A percentile compares a stretch with the other conserved stretches of the same genome.
Conservation (phyloP, 1,140 invertebrate genomes). For the Nylanderia fulva region DNA sequence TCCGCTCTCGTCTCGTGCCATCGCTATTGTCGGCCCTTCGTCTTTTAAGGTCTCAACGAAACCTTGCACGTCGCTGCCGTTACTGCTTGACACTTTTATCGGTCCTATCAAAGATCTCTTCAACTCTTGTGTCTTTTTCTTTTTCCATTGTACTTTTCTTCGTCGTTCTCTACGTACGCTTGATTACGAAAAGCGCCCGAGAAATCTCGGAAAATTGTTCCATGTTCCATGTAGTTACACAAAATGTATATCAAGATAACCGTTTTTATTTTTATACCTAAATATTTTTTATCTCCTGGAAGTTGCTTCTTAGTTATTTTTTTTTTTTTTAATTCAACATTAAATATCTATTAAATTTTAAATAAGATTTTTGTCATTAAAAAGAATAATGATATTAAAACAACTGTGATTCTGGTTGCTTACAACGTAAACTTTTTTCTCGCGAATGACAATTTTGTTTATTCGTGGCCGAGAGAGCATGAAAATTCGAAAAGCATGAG, state of each 20-base stretch:
- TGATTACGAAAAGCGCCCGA: constrained; percentile 54
- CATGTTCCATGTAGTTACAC: background rate
- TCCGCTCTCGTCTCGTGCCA: background rate
- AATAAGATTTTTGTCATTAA: background rate
- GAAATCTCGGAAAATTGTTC: constrained; percentile 49
- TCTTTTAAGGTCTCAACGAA: constrained; percentile 51
- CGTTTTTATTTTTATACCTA: background rate
- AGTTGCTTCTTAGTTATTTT: background rate
- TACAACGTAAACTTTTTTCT: constrained; percentile 7
- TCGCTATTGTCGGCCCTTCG: background rate
- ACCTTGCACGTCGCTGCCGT: constrained; percentile 32
- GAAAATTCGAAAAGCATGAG: constrained; percentile 20
- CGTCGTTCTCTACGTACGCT: background rate
- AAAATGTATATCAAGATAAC: too few relatives aligned
- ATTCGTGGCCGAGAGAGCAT: background rate
- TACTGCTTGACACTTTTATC: constrained; percentile 63
- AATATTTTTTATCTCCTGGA: background rate
- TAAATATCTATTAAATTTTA: background rate
- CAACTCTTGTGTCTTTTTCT: background rate
- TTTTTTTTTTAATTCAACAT: background rate
- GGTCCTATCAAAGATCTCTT: constrained; percentile 25
- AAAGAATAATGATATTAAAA: constrained; percentile 14
- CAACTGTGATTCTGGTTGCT: constrained; percentile 12
- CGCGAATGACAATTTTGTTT: constrained; percentile 29
- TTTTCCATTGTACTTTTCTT: background rate